Conservation (phyloP, 2,888 invertebrate species). For the Oxycera nigricornis region DNA sequence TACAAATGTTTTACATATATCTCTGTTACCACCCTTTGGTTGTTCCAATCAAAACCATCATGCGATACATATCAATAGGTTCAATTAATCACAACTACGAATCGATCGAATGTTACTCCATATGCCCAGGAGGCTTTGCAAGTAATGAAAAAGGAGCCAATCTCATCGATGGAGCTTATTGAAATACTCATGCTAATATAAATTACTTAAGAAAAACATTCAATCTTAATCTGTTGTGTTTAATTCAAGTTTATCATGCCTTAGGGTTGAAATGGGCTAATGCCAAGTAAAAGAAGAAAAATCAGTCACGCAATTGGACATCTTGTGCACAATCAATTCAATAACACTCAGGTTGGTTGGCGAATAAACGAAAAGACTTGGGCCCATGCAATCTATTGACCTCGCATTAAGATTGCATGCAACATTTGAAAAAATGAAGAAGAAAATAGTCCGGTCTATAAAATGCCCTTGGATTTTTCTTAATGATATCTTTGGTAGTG, state of each 20-base stretch:
- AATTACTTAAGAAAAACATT: slow-evolving; percentile 9
- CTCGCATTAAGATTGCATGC: slow-evolving; percentile 26
- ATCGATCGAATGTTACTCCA: slow-evolving; percentile 7
- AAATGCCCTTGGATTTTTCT: slow-evolving; percentile 32
- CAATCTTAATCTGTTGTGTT: slow-evolving; percentile 22
- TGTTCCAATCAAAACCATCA: not conserved
- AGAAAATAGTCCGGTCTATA: slow-evolving; percentile 12
- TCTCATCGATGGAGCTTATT: not conserved
- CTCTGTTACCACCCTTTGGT: too few species aligned
- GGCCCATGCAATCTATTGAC: slow-evolving; percentile 29
- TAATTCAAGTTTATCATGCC: not conserved
- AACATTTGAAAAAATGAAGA: not conserved
- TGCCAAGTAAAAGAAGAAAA: too few species aligned
- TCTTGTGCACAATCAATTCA: too few species aligned
- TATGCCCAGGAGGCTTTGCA: not conserved
- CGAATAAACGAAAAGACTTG: not conserved
- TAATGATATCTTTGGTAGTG: slow-evolving; percentile 14
- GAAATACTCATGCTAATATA: not conserved
- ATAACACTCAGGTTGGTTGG: too few species aligned
- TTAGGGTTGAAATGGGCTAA: too few species aligned
- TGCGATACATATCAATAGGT: not conserved
- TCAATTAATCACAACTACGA: slow-evolving; percentile 8
- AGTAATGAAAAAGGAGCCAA: not conserved
- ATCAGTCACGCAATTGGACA: too few species aligned
- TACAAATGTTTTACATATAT: not conserved